phyloP scores from a whole-genome alignment of 2,888 invertebrate genomes.

The Drosophila mercatorum region DNA sequence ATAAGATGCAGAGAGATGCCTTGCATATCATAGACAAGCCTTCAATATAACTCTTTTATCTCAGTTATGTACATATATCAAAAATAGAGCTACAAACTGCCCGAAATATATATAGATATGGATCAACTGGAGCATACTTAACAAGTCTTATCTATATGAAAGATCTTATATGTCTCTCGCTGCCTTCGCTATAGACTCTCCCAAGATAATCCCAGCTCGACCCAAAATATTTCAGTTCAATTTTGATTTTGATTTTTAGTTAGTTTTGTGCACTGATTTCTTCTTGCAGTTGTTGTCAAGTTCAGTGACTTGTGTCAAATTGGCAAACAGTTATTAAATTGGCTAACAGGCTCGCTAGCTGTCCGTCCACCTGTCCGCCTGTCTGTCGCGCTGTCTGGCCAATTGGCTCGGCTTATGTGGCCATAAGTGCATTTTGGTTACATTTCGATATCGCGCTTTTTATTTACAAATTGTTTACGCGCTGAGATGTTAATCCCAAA shows the following conservation, averaged over 20 bases:
- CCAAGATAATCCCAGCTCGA: constrained; percentile 3
- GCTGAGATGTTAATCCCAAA: constrained; percentile 76
- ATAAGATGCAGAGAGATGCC: not conserved
- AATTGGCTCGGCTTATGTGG: constrained; percentile 42
- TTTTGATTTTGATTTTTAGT: not conserved
- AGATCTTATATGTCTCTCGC: not conserved
- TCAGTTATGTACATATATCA: not conserved
- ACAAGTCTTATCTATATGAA: too few species aligned
- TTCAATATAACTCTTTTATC: not conserved
- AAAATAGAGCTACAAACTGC: not conserved
- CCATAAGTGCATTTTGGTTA: constrained; percentile 68
- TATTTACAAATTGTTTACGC: constrained; percentile 82
- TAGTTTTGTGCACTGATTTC: constrained; percentile 33
- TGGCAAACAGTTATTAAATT: constrained; percentile 74
- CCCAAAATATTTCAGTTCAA: not conserved
- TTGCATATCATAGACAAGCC: not conserved
- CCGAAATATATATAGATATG: not conserved
- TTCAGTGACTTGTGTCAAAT: constrained; percentile 75
- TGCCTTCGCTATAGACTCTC: not conserved
- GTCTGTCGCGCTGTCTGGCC: constrained; percentile 10
- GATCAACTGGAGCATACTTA: not conserved
- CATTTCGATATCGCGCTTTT: constrained; percentile 76
- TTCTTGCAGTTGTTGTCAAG: constrained; percentile 51
- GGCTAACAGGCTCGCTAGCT: constrained; percentile 34
- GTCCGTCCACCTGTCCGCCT: not conserved